Conservation (phyloP, 2,888 invertebrate genomes). For the Resseliella maxima region DNA sequence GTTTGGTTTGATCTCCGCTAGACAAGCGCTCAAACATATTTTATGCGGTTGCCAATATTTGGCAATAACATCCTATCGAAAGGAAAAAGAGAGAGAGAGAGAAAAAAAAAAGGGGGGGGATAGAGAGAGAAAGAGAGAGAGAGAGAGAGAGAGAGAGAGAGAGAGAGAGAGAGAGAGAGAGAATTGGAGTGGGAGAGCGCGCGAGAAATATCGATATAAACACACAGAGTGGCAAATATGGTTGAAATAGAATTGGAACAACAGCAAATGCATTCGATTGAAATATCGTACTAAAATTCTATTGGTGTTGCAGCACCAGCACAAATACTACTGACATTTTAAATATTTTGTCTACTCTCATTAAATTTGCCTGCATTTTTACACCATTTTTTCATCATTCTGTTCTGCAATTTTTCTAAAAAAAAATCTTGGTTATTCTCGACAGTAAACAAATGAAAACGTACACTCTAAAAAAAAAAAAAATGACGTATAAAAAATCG, state of each 20-base stretch:
- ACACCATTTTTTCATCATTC: no score
- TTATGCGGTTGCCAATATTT: conserved; percentile 23
- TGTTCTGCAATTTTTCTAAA: not conserved
- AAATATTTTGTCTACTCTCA: not conserved
- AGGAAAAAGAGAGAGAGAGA: no score
- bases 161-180: no score
- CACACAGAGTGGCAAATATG: no score
- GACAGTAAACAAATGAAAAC: not conserved
- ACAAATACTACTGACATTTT: conserved; percentile 1
- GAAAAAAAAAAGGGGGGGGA: no score
- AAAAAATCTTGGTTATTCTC: not conserved
- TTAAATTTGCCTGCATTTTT: not conserved
- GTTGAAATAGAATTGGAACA: no score
- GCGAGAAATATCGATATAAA: no score
- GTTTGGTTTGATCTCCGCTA: not conserved
- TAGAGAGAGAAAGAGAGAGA: no score
- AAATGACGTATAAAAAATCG: no score
- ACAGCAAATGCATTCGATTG: not conserved
- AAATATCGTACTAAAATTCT: not conserved
- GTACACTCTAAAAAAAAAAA: no score
- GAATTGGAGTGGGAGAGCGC: no score
- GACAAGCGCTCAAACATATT: conserved; percentile 24
- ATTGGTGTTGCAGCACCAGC: not conserved
- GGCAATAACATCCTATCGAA: not conserved
- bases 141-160: no score